A percentile compares a stretch with the other conserved stretches of the same genome.
phyloP scores from a whole-genome alignment of 2,113 vertebrate genomes.

The Rana temporaria region DNA sequence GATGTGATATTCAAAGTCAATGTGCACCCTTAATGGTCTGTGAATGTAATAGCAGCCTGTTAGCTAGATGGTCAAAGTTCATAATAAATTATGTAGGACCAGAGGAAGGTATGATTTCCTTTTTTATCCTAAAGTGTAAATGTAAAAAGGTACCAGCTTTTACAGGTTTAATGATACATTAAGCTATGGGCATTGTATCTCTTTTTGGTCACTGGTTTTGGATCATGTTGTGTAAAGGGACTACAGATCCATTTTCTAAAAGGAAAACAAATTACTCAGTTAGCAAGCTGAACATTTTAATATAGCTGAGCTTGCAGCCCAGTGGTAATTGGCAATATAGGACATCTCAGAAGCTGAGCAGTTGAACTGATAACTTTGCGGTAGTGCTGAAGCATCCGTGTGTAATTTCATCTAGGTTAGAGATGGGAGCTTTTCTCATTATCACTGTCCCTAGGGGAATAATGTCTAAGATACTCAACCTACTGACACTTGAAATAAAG shows the following conservation, averaged over 20 bases:
- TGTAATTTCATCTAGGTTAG: slow-evolving; percentile 56
- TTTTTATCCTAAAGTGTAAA: slow-evolving; percentile 18
- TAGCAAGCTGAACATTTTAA: background rate
- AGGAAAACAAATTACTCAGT: background rate
- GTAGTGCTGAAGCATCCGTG: slow-evolving; percentile 18
- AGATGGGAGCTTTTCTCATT: slow-evolving; percentile 55
- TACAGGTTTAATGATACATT: slow-evolving; percentile 47
- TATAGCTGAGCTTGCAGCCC: slow-evolving; percentile 23
- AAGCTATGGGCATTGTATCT: background rate
- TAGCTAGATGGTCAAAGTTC: slow-evolving; percentile 38
- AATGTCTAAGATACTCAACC: slow-evolving; percentile 49
- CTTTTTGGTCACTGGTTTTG: background rate
- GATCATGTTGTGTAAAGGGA: background rate
- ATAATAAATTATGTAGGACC: slow-evolving; percentile 44
- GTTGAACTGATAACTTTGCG: slow-evolving; percentile 46
- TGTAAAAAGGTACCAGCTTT: slow-evolving; percentile 18
- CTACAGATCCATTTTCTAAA: slow-evolving; percentile 22
- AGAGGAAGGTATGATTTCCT: slow-evolving; percentile 33
- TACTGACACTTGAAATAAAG: slow-evolving; percentile 53
- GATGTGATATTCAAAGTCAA: slow-evolving; percentile 37
- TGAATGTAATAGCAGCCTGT: slow-evolving; percentile 35
- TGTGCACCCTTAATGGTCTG: slow-evolving; percentile 32
- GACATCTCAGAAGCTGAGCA: slow-evolving; percentile 5
- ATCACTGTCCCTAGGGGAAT: slow-evolving; percentile 38
- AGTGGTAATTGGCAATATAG: slow-evolving; percentile 3